Evolutionary conservation across 2,113 vertebrate species (phyloP).

Genomic region (Sphaerodactylus townsendi): DNA sequence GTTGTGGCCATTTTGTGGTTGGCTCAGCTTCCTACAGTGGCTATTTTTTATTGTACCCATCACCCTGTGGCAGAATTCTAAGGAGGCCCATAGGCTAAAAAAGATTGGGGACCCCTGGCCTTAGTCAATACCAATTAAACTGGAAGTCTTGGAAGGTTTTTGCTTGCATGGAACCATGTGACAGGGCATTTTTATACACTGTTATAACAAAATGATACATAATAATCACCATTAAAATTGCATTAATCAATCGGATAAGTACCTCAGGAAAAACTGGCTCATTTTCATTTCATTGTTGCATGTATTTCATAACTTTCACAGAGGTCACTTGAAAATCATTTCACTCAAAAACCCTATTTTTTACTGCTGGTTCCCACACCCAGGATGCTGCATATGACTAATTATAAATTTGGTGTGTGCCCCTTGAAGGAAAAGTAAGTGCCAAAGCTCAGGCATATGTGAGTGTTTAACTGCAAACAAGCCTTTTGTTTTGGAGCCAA

Average conservation of each 20-base stretch:
- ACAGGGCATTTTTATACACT: background rate
- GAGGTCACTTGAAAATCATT: background rate
- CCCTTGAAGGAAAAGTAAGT: constrained; percentile 39
- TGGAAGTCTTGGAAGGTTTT: background rate
- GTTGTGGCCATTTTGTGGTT: no score
- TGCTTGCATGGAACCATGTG: background rate
- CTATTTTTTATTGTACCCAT: no score
- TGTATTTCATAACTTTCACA: background rate
- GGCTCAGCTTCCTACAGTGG: no score
- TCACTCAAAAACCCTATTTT: background rate
- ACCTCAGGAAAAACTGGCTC: background rate
- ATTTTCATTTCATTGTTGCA: background rate
- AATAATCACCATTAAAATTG: background rate
- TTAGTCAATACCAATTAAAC: background rate
- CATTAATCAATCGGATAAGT: background rate
- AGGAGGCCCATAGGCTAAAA: background rate
- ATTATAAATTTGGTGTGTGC: constrained; percentile 8
- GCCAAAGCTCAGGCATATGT: constrained; percentile 11
- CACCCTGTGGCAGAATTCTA: no score
- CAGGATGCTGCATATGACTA: constrained; percentile 38
- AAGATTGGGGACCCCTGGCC: background rate
- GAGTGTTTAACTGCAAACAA: background rate
- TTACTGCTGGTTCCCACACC: background rate
- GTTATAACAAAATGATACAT: background rate
- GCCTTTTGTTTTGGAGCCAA: constrained; percentile 34